Base-by-base conservation (phyloP, 1,140 invertebrate genomes). In the Dinoponera quadriceps region DNA sequence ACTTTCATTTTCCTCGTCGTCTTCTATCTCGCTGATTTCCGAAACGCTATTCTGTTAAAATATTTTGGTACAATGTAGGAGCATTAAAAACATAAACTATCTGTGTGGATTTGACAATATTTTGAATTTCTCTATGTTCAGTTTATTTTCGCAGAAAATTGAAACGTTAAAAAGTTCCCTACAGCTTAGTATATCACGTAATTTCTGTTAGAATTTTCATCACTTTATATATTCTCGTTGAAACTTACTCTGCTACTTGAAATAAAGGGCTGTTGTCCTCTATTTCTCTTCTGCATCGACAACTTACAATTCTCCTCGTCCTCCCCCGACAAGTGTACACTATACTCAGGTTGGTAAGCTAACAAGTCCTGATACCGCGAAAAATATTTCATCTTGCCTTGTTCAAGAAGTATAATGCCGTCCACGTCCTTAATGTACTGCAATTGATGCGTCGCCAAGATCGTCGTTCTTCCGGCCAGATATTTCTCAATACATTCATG, bases 371-470 rank as follows among this genome's bases (percentile, higher is more conserved):
- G 87, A 95, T 96, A 94, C 95, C 96, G 91, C 0, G 87, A 68
- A 29, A 92, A 93, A 0, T 86, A 82, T 5, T 85, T 72, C 18
- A 95, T 90, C 84, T 92, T 94, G 85, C 96, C 97, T 91, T 97
- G 96, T 86, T 97, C 96, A 68, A 98, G 91, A n/a, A 98, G 95
- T 54, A 98, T 91, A 85, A 98, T 98, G 82, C 96, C 95, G 88
- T 98, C 96, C 4, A 97, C 97, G 59, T 96, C 95, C 88, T 96
- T 96, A 5, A 99, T 94, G 90, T 97, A 98, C 91, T 98, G 98
- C 68, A 98, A 92, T 92, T 98, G 98, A 93, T 99, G 98, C 0
- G 98, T 99, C 7, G 98, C 97, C 20, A 99, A 94, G 89, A 99
- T 95, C 14, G 96, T 94, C 0, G 96, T 96, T 85, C 94, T 95